Evolutionary conservation across 2,113 vertebrate genomes (phyloP).

Genomic region (Furnarius figulus): DNA sequence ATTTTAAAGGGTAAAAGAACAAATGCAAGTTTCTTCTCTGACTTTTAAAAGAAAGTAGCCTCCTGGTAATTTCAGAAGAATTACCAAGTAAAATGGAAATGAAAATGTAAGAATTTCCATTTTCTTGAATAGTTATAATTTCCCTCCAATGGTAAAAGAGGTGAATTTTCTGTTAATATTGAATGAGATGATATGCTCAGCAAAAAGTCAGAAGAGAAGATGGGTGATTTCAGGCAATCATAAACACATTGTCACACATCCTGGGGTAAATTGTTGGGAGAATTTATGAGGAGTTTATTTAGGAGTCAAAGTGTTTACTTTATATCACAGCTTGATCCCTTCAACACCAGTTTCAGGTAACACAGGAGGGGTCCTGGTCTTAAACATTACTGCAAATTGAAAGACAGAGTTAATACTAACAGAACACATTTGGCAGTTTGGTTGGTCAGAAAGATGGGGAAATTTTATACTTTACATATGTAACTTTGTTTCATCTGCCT

Average conservation of each 20-base stretch:
- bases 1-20: background rate
- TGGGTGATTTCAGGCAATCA: constrained; percentile 55
- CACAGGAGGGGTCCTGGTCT: constrained; percentile 17
- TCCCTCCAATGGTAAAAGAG: background rate
- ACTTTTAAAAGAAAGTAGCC: background rate
- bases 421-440: background rate
- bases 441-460: background rate
- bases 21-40: background rate
- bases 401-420: constrained; percentile 30
- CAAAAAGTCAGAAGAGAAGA: background rate
- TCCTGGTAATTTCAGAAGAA: background rate
- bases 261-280: constrained; percentile 31
- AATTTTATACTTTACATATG: background rate
- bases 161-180: background rate
- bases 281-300: constrained; percentile 10
- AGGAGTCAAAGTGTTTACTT: constrained; percentile 28
- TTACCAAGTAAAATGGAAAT: background rate
- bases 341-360: constrained; percentile 1
- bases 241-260: constrained; percentile 42
- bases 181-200: background rate
- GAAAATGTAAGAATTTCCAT: background rate
- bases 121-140: background rate
- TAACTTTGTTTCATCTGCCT: constrained; percentile 1
- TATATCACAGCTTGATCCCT: constrained; percentile 30
- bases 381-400: constrained; percentile 24